Evolutionary conservation across 2,113 vertebrate genomes (phyloP).

Genomic region (Ceratotherium simum): DNA sequence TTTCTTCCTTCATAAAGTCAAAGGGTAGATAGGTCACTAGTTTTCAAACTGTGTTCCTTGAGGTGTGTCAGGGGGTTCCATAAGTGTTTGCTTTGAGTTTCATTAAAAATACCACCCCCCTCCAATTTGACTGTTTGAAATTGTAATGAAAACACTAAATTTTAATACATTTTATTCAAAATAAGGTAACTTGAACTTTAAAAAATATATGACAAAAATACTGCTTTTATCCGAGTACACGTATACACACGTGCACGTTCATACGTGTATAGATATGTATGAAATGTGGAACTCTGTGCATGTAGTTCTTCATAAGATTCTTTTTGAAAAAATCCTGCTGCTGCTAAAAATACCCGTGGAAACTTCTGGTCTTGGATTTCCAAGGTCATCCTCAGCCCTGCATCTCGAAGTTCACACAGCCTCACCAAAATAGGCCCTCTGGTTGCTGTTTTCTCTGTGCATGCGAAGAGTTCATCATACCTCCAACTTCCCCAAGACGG

Average conservation of each 20-base stretch:
- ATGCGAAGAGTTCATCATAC: not conserved
- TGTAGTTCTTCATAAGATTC: not conserved
- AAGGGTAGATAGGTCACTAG: not conserved
- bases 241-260: not conserved
- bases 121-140: not conserved
- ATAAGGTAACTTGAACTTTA: not conserved
- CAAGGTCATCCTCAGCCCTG: not conserved
- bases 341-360: conserved; percentile 60
- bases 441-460: not conserved
- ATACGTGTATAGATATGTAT: not conserved
- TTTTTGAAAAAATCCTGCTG: not conserved
- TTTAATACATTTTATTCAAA: not conserved
- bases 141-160: not conserved
- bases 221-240: not conserved
- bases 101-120: not conserved
- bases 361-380: conserved; percentile 64
- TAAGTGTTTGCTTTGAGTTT: not conserved
- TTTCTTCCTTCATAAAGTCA: not conserved
- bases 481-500: not conserved
- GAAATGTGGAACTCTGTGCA: not conserved
- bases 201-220: not conserved
- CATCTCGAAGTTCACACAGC: not conserved
- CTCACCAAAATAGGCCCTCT: conserved; percentile 32
- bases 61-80: not conserved
- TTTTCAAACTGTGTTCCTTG: not conserved